Base-by-base conservation (phyloP, 2,113 vertebrate genomes). In the Anser brachyrhynchus region DNA sequence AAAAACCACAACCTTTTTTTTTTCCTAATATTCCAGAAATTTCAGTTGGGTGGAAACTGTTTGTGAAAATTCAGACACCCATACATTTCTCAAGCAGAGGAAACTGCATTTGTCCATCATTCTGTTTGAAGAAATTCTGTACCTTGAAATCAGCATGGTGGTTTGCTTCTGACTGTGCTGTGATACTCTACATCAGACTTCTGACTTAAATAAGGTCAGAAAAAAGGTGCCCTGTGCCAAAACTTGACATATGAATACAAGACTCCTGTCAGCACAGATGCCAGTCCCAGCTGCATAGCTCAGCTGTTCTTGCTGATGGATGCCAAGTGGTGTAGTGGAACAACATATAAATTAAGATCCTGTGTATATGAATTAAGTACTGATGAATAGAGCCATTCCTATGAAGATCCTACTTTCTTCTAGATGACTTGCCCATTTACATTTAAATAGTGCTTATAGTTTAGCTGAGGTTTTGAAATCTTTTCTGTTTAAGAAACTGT, bases 241-340 rank as follows among this genome's bases (percentile, higher is more conserved):
- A 54, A 66, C 57, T 39, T 91, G 70, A 93, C 89, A 44, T 81
- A 51, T 39, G 57, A 83, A 86, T 75, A 74, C 39, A 92, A 75
- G 88, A 66, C 44, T 92, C 59, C 76, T 94, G 66, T 95, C 83
- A 95, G 80, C 77, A 72, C 88, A 87, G 83, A 89, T 89, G 86
- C 73, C 77, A 87, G 61, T 49, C 65, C 70, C 90, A 94, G 80
- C 73, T 88, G 21, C 73, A 70, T 51, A 87, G 37, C 73, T 96
- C 80, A 93, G 80, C 86, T 95, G 75, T 54, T 93, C 52, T 57
- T 70, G 39, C 29, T 93, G 80, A 81, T 21, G 79, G 41, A n/a
- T 93, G 83, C 90, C 92, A 97, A 95, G 43, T 69, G 26, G 21
- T 87, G 23, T 22, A 91, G 66, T 76, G 49, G 73, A 92, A 82